Evolutionary conservation across 2,113 vertebrate species (phyloP).

Genomic region (Urocitellus parryii): DNA sequence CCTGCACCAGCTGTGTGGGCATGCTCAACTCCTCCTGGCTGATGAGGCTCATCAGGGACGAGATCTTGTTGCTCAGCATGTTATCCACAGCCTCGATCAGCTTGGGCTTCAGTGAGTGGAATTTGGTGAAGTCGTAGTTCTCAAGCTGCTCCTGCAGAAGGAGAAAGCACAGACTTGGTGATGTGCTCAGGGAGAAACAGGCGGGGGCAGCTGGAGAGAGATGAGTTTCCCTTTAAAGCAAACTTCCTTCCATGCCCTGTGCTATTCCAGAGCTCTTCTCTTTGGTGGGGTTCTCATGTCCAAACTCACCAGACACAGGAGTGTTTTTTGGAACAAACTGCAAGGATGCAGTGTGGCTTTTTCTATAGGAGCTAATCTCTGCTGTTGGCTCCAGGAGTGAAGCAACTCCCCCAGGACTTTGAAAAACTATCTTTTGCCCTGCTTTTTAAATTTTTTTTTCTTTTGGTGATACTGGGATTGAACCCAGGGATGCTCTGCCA

Average conservation of each 20-base stretch:
- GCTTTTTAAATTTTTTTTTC: not conserved
- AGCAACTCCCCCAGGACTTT: not conserved
- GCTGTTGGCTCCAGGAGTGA: not conserved
- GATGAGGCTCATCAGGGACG: slow-evolving; percentile 94
- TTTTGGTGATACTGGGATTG: not conserved
- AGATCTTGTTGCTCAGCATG: slow-evolving; percentile 96
- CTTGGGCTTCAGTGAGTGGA: slow-evolving; percentile 96
- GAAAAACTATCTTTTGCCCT: not conserved
- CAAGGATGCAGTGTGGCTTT: not conserved
- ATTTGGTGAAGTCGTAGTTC: slow-evolving; percentile 97
- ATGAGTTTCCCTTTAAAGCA: not conserved
- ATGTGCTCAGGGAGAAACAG: not conserved
- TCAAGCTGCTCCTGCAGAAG: slow-evolving; percentile 93
- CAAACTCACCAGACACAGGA: not conserved
- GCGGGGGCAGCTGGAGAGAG: not conserved
- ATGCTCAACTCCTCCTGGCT: slow-evolving; percentile 93
- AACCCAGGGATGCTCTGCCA: not conserved
- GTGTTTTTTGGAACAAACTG: not conserved
- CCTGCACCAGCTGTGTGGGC: slow-evolving; percentile 92
- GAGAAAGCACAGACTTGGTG: slow-evolving; percentile 31
- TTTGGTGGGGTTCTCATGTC: not conserved
- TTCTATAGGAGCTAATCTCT: not conserved
- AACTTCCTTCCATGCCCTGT: not conserved
- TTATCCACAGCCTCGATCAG: slow-evolving; percentile 96
- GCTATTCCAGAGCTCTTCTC: not conserved